Base-by-base conservation (phyloP, 2,888 invertebrate genomes). In the Thymelicus sylvestris region DNA sequence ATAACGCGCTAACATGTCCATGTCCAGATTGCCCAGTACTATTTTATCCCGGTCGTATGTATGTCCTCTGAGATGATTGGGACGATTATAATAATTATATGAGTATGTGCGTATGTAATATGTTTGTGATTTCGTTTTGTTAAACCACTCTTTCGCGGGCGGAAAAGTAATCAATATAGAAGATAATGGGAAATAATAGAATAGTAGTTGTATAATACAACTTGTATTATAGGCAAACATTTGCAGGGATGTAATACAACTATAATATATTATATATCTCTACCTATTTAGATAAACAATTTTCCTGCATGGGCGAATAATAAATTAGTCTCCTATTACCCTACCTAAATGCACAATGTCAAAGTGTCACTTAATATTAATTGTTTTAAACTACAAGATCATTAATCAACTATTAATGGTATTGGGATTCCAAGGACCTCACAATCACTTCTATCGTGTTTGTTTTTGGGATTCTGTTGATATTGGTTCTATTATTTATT, bases 381-480 rank as follows among this genome's bases (percentile, higher is more conserved):
- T 69, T 64, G 47, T 64, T 59, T 39, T 69, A 64, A 59, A 48
- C 64, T 48, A 39, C 59, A 38, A 64, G 59, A 69, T 48, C 64
- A 69, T 69, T 64, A 69, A 69, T 69, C 69, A 69, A 39, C n/a
- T 55, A 48, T 24, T 69, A 65, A 59, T 59, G 12, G 57, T 64
- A 39, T 55, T 55, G 63, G 19, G 68, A 64, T 64, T 15, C 64
- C 69, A 69, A 69, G 69, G 69, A 69, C 59, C 48, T 69, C 64
- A 69, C 69, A 69, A 69, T 69, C 69, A 57, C 69, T 59, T 48
- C 48, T 15, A 64, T 59, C 68, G 69, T 60, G 60, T 62, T 61
- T 52, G 67, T 55, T 67, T 62, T 55, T 67, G 44, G 57, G 13
- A 44, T 44, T 52, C 44, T 55, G 24, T 63, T 47, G 55, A 63